Evolutionary conservation across 2,888 invertebrate genomes (phyloP), one percentile per base, ranked within the genome.

Genomic region (Cheilosia vulpina): DNA sequence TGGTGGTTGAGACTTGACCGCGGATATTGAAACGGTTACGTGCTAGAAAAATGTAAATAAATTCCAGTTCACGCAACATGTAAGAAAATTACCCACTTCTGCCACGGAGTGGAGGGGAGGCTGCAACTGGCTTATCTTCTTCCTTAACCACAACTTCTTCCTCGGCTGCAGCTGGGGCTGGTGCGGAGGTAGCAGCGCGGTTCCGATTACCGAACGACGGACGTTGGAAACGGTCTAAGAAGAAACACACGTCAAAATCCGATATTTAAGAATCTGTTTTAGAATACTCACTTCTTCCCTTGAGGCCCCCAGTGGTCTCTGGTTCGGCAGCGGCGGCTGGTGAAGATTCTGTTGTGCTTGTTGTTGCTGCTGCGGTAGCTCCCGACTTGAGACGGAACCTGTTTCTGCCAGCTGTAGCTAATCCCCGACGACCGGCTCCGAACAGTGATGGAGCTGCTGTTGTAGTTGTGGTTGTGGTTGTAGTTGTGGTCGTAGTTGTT

Each of bases 401-500:
- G 79, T 92, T 92, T 78, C 91, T 91, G 71, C 91, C 92, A 4
- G 89, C 89, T 68, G 89, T 87, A 11, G 87, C 88, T 13, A 90
- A 69, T 4, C 89, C 90, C 4, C 89, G 87, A 2, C 91, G 89
- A 55, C 90, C 79, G 87, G 93, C 84, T 11, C 90, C 88, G 80
- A 89, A 85, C 82, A 90, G 68, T 11, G 92, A 90, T 0, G 91
- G 89, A 2, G 91, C 89, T 15, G 94, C 93, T 2, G 94, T 93
- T 41, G 91, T 90, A 6, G 91, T 93, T 87, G 90, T 94, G 71
- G 88, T 87, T 15, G 92, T 91, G 1, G 94, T 92, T 2, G 93
- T 90, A 1, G 93, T 93, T 1, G 93, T 91, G 21, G 94, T 93
- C 11, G 93, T 94, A 0, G 94, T 94, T 0, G 94, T 93, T 0